Evolutionary conservation across 1,140 invertebrate genomes (phyloP), one percentile per base, ranked within the genome.

Genomic region (Amphibalanus amphitrite): DNA sequence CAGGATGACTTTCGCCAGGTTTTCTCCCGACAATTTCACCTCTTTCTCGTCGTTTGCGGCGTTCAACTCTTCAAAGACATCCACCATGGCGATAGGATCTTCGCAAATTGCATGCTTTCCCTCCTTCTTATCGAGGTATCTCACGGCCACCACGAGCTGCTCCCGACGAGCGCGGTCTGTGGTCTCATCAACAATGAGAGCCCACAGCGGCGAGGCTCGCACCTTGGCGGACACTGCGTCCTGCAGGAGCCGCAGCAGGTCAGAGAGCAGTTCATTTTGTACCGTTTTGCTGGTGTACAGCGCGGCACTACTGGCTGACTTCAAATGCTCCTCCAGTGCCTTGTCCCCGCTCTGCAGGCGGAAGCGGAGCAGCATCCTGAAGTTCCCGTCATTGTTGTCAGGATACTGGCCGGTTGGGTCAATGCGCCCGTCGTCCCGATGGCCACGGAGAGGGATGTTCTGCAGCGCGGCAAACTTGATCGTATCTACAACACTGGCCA

Each of bases 341-440:
- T 87, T 78, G 71, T 85, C 85, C 74, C 84, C 83, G 77, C 88
- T 88, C 69, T 88, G 78, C 75, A 87, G 83, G 73, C 85, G 75
- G 72, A 87, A 87, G 76, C 88, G 86, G 74, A 88, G 87, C 84
- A 88, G 78, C 15, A 59, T 59, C 47, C 47, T 13, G 84, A 89
- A 90, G 71, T 92, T 86, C 25, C 89, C 89, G 47, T 59, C 47
- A 20, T 59, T 59, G 23, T 6, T 17, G 10, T 1, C 6, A 1
- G 47, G 47, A 20, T 59, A 59, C 47, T 20, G 10, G 10, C 47
- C 47, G 23, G 47, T 17, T 20, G 47, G 47, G 20, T 59, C 47
- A 1, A 59, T 59, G 1, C 47, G 47, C 17, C 47, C 47, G 17
- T 59, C 47, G 20, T 59, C 47, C 47, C 47, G 47, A 59, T 59